Evolutionary conservation across 2,888 invertebrate genomes (phyloP).

Genomic region (Venustoraphidia nigricollis): DNA sequence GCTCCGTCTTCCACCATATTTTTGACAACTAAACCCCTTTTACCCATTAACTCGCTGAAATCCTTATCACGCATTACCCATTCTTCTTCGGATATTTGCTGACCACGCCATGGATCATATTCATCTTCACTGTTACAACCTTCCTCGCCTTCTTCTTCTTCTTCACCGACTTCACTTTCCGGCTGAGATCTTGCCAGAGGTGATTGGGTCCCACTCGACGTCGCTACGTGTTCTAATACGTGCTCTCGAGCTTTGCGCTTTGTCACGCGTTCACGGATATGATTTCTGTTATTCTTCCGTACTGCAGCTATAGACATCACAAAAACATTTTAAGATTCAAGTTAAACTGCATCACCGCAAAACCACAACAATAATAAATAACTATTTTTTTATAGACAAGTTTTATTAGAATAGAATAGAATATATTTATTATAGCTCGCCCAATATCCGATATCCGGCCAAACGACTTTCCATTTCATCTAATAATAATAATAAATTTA

Average conservation of each 20-base stretch:
- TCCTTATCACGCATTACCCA: conserved; percentile 40
- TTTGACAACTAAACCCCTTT: conserved; percentile 62
- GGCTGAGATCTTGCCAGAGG: conserved; percentile 8
- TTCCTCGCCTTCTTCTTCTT: conserved; percentile 22
- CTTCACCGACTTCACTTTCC: background rate
- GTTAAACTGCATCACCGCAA: too few relatives aligned
- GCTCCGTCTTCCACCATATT: conserved; percentile 80
- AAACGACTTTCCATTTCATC: too few relatives aligned
- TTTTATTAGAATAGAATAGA: too few relatives aligned
- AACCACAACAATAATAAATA: too few relatives aligned
- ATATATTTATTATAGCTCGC: too few relatives aligned
- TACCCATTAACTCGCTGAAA: conserved; percentile 54
- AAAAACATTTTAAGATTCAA: too few relatives aligned
- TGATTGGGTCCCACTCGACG: background rate
- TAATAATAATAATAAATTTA: too few relatives aligned
- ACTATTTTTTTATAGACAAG: too few relatives aligned
- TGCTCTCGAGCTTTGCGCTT: conserved; percentile 2
- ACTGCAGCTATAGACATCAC: too few relatives aligned
- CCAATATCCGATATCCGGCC: too few relatives aligned
- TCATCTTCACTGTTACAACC: conserved; percentile 30
- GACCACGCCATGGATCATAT: conserved; percentile 16
- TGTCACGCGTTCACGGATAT: conserved; percentile 1
- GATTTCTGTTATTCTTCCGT: background rate
- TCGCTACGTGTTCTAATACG: background rate
- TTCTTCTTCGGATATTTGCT: conserved; percentile 3